These are phyloP conservation scores for Heliconius melpomene DNA, from an alignment of 1,140 invertebrate species.

Conservation along the genomic window DNA sequence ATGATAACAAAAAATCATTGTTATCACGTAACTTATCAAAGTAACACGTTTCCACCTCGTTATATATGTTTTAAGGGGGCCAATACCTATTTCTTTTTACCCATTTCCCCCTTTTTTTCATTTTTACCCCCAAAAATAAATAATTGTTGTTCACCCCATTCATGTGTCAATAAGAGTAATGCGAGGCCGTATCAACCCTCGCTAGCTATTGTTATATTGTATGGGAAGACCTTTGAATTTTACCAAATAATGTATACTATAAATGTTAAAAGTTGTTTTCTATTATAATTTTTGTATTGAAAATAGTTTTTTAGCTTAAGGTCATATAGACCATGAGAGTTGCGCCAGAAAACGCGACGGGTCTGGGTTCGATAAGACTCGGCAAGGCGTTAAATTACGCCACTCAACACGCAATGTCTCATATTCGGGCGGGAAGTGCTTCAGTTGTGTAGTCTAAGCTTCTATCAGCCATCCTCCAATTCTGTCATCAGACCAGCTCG, in stretches of 20 bases:
- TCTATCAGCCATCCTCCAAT: too few relatives aligned
- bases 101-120: background rate
- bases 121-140: conserved; percentile 6
- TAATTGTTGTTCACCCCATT: background rate
- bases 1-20: too few relatives aligned
- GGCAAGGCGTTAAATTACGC: too few relatives aligned
- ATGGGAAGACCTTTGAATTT: background rate
- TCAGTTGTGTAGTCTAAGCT: too few relatives aligned
- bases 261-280: background rate
- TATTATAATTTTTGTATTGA: background rate
- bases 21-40: background rate
- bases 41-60: background rate
- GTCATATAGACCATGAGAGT: background rate
- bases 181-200: conserved; percentile 2
- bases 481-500: too few relatives aligned
- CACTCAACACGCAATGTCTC: too few relatives aligned
- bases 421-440: too few relatives aligned
- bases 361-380: too few relatives aligned
- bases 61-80: background rate
- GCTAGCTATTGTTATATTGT: background rate
- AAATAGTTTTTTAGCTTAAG: background rate
- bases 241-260: background rate
- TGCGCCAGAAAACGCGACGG: too few relatives aligned
- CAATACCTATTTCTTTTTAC: background rate
- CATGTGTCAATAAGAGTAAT: conserved; percentile 6